Conservation (phyloP, 2,888 invertebrate genomes). For the Oeneis ivallda region DNA sequence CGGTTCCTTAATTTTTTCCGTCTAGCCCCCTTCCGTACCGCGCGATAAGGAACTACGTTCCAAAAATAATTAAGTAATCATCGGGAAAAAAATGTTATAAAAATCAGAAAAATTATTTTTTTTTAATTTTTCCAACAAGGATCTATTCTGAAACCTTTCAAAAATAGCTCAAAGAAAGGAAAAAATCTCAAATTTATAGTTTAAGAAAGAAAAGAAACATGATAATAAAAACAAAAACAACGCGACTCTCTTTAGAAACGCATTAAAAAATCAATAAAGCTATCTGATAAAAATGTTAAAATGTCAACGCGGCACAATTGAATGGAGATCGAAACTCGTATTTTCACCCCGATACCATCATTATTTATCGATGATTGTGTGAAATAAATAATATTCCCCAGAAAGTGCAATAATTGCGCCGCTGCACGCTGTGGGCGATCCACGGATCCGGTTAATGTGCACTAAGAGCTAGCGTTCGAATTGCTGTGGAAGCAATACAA, state of each 20-base stretch:
- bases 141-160: no score
- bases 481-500: no score
- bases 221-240: not conserved
- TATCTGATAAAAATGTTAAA: not conserved
- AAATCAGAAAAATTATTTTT: no score
- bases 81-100: no score
- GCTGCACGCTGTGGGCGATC: constrained; percentile 35
- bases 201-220: not conserved
- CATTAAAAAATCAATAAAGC: not conserved
- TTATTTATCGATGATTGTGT: constrained; percentile 39
- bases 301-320: constrained; percentile 27
- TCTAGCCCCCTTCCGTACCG: no score
- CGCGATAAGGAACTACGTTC: no score
- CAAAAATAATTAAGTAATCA: no score
- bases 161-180: no score
- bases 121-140: no score
- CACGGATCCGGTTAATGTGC: constrained; percentile 22
- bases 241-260: not conserved
- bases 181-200: no score
- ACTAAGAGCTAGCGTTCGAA: constrained; percentile 11
- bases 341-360: constrained; percentile 35
- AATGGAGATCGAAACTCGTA: constrained; percentile 35
- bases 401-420: constrained; percentile 36
- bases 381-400: constrained; percentile 39
- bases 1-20: no score